phyloP scores from a whole-genome alignment of 2,113 vertebrate species.

The Odobenus rosmarus region DNA sequence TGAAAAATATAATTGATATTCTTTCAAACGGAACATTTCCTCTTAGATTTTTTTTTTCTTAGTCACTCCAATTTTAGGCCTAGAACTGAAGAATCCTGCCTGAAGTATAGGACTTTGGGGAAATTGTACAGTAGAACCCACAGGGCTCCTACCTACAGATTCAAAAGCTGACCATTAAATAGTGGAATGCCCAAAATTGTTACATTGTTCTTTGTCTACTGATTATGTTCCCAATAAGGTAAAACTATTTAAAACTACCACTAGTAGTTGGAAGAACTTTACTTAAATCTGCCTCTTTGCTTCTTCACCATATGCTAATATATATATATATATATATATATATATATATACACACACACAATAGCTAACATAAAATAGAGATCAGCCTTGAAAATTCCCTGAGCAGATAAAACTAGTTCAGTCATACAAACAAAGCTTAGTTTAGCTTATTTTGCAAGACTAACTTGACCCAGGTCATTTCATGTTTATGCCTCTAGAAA shows the following conservation, averaged over 20 bases:
- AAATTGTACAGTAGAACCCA: fast-evolving
- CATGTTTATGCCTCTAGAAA: background rate
- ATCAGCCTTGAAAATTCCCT: background rate
- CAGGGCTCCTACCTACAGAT: background rate
- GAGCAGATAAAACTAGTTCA: background rate
- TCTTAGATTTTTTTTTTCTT: background rate
- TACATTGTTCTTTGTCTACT: background rate
- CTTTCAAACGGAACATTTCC: background rate
- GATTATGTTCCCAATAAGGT: background rate
- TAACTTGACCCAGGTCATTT: background rate
- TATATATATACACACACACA: too few species aligned
- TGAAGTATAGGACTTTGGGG: background rate
- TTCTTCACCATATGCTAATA: background rate
- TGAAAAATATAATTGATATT: background rate
- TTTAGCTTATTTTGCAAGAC: background rate
- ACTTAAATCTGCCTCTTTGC: background rate
- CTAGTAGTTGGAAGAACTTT: background rate
- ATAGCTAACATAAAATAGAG: background rate
- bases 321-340: background rate
- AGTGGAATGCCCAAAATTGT: background rate
- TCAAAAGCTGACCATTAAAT: background rate
- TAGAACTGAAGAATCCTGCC: background rate
- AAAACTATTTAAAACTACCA: background rate
- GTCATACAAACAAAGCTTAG: background rate
- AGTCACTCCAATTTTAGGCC: background rate